These are phyloP conservation scores for Tachyglossus aculeatus DNA, from an alignment of 2,797 vertebrate species.

Conservation along the genomic window DNA sequence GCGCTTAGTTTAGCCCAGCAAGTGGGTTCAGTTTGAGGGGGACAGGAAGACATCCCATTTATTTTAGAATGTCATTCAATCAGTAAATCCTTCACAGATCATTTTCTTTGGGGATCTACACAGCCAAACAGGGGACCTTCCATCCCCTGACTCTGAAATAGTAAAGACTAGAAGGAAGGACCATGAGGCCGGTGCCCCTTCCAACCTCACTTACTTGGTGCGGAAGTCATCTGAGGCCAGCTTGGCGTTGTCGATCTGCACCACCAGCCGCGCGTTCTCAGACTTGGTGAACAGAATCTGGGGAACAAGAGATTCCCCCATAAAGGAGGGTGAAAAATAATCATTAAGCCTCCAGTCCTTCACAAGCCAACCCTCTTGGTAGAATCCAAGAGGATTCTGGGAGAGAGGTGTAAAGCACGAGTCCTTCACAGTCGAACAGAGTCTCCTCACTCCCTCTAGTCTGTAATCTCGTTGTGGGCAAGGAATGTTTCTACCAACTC, in stretches of 20 bases:
- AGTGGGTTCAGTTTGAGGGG: too few species aligned
- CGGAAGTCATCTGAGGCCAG: constrained; percentile 86
- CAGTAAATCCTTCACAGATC: too few species aligned
- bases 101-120: too few species aligned
- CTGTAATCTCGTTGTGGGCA: background rate
- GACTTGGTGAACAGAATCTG: constrained; percentile 82
- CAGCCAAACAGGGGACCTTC: too few species aligned
- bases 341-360: background rate
- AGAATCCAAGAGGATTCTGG: background rate
- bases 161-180: too few species aligned
- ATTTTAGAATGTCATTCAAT: too few species aligned
- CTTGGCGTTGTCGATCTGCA: constrained; percentile 84
- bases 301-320: background rate
- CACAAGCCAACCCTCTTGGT: background rate
- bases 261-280: constrained; percentile 83
- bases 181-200: rapidly evolving
- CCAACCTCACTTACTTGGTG: constrained; percentile 79
- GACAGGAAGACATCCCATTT: too few species aligned
- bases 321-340: background rate
- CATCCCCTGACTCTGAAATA: too few species aligned
- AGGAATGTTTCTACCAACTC: too few species aligned
- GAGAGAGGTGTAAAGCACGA: background rate
- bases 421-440: background rate
- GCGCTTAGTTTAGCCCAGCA: too few species aligned
- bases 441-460: background rate